A percentile compares a stretch with the other conserved stretches of the same genome.
phyloP scores from a whole-genome alignment of 2,797 vertebrate genomes.

The Epinephelus awoara region DNA sequence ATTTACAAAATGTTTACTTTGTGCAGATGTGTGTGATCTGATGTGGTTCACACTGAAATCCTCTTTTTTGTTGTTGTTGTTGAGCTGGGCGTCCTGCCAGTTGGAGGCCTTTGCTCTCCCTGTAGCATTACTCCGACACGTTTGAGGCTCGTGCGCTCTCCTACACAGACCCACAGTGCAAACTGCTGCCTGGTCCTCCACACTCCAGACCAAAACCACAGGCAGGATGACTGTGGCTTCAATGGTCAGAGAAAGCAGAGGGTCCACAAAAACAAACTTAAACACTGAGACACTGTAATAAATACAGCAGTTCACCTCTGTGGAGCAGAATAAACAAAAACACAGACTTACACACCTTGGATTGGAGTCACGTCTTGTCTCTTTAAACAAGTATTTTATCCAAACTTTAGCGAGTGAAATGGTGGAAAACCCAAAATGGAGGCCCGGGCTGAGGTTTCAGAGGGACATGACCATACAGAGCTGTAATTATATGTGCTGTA shows the following conservation, averaged over 20 bases:
- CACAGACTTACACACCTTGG: slow-evolving; percentile 49
- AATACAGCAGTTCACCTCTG: slow-evolving; percentile 44
- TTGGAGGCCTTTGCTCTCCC: slow-evolving; percentile 28
- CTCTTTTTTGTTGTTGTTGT: slow-evolving; percentile 6
- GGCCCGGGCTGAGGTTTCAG: slow-evolving; percentile 82
- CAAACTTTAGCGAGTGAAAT: slow-evolving; percentile 61
- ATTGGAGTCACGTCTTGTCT: slow-evolving; percentile 41
- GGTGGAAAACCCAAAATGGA: slow-evolving; percentile 82
- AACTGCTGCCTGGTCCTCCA: slow-evolving; percentile 71
- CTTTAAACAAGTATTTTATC: slow-evolving; percentile 34
- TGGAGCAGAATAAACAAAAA: slow-evolving; percentile 44
- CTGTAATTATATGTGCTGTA: slow-evolving; percentile 84
- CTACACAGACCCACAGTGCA: slow-evolving; percentile 62
- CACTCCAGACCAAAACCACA: slow-evolving; percentile 81
- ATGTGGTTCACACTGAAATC: slow-evolving; percentile 46
- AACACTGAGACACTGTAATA: slow-evolving; percentile 45
- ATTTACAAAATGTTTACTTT: slow-evolving; percentile 41
- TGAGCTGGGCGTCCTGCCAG: slow-evolving; percentile 54
- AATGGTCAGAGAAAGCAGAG: slow-evolving; percentile 71
- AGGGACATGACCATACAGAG: slow-evolving; percentile 82
- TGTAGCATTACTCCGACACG: slow-evolving; percentile 35
- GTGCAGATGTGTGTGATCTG: slow-evolving; percentile 50
- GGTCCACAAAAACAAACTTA: slow-evolving; percentile 69
- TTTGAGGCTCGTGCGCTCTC: slow-evolving; percentile 59
- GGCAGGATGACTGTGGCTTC: slow-evolving; percentile 81